phyloP scores from a whole-genome alignment of 2,888 invertebrate genomes.

The Vanessa cardui region DNA sequence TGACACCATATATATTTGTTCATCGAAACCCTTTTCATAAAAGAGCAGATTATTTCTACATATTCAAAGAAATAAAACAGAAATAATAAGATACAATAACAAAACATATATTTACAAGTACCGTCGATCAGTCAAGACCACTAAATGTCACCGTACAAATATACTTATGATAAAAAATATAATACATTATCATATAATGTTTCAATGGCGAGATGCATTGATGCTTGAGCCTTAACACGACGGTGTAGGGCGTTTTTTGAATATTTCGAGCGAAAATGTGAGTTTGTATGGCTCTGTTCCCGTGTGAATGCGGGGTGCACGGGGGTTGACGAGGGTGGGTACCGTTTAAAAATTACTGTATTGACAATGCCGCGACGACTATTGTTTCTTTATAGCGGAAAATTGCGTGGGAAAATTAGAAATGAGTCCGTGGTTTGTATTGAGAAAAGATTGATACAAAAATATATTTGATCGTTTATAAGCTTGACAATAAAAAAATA shows the following conservation, averaged over 20 bases:
- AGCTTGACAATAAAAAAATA: too few species aligned
- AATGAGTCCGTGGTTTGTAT: not conserved
- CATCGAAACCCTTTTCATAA: not conserved
- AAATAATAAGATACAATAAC: not conserved
- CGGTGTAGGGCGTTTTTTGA: slow-evolving; percentile 39
- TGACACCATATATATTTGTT: not conserved
- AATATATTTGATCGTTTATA: not conserved
- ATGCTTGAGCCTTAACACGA: slow-evolving; percentile 18
- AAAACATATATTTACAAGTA: not conserved
- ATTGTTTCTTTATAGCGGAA: slow-evolving; percentile 9
- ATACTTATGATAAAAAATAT: slow-evolving; percentile 52
- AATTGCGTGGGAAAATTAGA: not conserved
- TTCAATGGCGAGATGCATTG: slow-evolving; percentile 21
- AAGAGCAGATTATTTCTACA: not conserved
- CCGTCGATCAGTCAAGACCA: slow-evolving; percentile 37
- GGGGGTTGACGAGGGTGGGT: slow-evolving; percentile 44
- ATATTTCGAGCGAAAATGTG: slow-evolving; percentile 13
- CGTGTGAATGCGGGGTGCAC: slow-evolving; percentile 60
- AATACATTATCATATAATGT: slow-evolving; percentile 52
- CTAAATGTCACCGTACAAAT: slow-evolving; percentile 51
- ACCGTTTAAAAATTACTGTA: slow-evolving; percentile 9
- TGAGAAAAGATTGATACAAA: not conserved
- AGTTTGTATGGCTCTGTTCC: slow-evolving; percentile 50
- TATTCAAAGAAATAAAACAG: not conserved
- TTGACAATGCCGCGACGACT: slow-evolving; percentile 8